Evolutionary conservation across 2,888 invertebrate genomes (phyloP).

Genomic region (Leucophora obtusa): DNA sequence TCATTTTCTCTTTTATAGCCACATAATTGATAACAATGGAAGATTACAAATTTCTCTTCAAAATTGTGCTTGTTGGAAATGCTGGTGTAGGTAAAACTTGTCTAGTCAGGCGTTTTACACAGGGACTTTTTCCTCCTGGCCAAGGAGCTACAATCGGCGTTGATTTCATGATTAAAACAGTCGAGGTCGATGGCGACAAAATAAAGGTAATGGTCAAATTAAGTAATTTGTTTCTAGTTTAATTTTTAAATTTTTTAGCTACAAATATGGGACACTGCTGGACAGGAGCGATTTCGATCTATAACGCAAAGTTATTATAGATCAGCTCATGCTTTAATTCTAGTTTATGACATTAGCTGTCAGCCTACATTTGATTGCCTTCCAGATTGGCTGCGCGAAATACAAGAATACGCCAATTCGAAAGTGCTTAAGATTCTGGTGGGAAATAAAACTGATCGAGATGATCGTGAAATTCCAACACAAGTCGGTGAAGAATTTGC

Average conservation of each 20-base stretch:
- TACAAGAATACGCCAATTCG: conserved; percentile 97
- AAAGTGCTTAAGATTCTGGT: conserved; percentile 80
- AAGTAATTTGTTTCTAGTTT: background rate
- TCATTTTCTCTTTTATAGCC: conserved; percentile 5
- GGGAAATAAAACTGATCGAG: conserved; percentile 98
- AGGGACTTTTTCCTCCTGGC: conserved; percentile 98
- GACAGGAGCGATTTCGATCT: conserved; percentile 96
- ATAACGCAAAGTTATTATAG: conserved; percentile 99
- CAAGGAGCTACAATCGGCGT: conserved; percentile 99
- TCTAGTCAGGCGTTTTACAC: conserved; percentile 96
- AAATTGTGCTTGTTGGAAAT: conserved; percentile 98
- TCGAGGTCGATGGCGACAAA: conserved; percentile 97
- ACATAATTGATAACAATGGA: conserved; percentile 84
- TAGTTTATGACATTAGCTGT: conserved; percentile 98
- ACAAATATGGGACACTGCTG: conserved; percentile 99
- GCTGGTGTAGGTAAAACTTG: conserved; percentile 99
- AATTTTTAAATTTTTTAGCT: conserved; percentile 81
- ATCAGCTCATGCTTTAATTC: conserved; percentile 96
- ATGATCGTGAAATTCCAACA: conserved; percentile 93
- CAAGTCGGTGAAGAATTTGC: conserved; percentile 98
- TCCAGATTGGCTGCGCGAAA: conserved; percentile 97
- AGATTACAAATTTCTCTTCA: conserved; percentile 99
- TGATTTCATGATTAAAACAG: conserved; percentile 99
- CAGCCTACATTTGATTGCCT: conserved; percentile 98
- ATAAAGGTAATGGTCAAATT: conserved; percentile 84